Evolutionary conservation across 2,113 vertebrate species (phyloP).

Genomic region (Polypterus bichir): DNA sequence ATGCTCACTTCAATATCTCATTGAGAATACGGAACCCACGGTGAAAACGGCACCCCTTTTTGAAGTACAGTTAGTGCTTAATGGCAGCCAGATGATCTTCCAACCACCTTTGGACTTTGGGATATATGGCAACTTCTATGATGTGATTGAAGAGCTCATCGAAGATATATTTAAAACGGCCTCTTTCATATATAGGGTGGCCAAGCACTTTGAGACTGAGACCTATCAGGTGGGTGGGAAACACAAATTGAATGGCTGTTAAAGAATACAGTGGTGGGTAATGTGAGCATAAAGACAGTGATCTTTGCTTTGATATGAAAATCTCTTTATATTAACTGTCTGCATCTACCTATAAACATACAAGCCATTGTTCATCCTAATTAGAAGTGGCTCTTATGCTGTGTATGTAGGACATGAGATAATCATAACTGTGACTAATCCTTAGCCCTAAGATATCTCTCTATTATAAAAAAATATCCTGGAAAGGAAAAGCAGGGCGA

Average conservation of each 20-base stretch:
- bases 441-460: no score
- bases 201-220: constrained; percentile 36
- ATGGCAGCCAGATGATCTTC: constrained; percentile 45
- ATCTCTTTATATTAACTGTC: no score
- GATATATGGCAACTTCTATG: constrained; percentile 51
- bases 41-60: constrained; percentile 48
- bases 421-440: no score
- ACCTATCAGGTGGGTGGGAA: constrained; percentile 43
- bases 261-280: no score
- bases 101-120: constrained; percentile 46
- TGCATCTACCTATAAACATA: no score
- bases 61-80: constrained; percentile 55
- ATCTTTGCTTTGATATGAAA: no score
- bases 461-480: no score
- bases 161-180: constrained; percentile 43
- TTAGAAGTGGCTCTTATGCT: no score
- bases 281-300: no score
- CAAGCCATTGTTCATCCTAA: no score
- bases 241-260: neutral
- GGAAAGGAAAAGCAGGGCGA: no score
- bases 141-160: constrained; percentile 46
- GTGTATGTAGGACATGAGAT: no score
- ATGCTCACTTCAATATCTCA: constrained; percentile 56
- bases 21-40: constrained; percentile 52
- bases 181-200: constrained; percentile 46